Conservation (phyloP, 2,888 invertebrate genomes). For the Meloe dianella region DNA sequence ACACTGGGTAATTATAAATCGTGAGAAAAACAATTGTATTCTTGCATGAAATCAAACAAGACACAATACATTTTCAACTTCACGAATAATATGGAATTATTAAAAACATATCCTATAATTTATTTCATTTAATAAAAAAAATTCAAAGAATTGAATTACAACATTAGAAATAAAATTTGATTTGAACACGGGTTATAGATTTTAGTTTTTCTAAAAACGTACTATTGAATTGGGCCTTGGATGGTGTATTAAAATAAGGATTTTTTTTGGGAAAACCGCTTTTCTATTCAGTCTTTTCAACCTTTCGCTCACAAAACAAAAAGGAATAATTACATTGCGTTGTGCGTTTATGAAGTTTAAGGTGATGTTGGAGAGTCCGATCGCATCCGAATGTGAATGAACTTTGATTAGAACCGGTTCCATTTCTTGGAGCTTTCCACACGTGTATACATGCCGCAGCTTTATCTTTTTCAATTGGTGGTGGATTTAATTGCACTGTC, state of each 20-base stretch:
- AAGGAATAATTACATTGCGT: constrained; percentile 46
- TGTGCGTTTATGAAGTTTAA: constrained; percentile 48
- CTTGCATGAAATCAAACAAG: constrained; percentile 11
- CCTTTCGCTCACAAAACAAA: constrained; percentile 39
- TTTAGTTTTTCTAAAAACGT: not conserved
- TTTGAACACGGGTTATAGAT: not conserved
- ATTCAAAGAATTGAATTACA: not conserved
- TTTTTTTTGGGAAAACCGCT: not conserved
- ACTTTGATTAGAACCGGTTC: constrained; percentile 55
- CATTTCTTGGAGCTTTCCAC: constrained; percentile 47
- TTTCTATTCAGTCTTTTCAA: not conserved
- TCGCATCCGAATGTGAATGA: constrained; percentile 55
- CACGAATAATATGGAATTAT: not conserved
- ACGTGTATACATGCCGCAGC: constrained; percentile 41
- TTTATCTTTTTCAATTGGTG: constrained; percentile 5
- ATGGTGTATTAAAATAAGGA: not conserved
- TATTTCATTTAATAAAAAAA: not conserved
- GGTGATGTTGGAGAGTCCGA: constrained; percentile 40
- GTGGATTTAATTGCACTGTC: constrained; percentile 6
- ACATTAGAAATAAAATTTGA: not conserved
- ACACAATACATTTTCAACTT: not conserved
- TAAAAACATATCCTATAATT: not conserved
- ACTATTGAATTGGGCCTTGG: not conserved
- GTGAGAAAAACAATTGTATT: constrained; percentile 45
- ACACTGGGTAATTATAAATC: constrained; percentile 53